A percentile compares a stretch with the other conserved stretches of the same genome.
Evolutionary conservation across 2,797 vertebrate genomes (phyloP).

Genomic region (Masticophis lateralis): DNA sequence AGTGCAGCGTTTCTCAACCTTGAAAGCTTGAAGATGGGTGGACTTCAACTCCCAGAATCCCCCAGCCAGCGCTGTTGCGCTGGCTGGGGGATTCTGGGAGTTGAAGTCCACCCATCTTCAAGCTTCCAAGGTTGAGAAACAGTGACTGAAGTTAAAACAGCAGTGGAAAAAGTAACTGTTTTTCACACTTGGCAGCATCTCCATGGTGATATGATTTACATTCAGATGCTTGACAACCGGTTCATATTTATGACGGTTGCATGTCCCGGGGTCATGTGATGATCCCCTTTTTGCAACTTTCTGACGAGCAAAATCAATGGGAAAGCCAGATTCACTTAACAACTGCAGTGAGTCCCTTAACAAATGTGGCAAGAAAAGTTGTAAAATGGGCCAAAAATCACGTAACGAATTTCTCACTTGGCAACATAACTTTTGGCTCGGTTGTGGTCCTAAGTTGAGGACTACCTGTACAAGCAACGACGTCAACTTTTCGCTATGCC

Average conservation of each 20-base stretch:
- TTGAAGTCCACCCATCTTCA: too few species aligned
- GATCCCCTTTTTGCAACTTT: neutral
- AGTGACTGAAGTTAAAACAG: too few species aligned
- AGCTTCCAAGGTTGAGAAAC: too few species aligned
- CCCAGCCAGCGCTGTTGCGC: too few species aligned
- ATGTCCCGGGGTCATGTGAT: too few species aligned
- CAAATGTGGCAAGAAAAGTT: neutral
- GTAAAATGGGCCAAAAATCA: neutral
- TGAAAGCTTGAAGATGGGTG: too few species aligned
- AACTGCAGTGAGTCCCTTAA: neutral
- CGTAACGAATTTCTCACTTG: neutral
- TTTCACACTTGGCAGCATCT: neutral
- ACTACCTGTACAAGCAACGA: neutral
- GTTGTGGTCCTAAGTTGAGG: neutral
- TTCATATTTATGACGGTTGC: neutral
- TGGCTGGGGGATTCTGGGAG: too few species aligned
- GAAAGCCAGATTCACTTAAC: neutral
- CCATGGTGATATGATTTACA: neutral
- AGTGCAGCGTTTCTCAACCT: too few species aligned
- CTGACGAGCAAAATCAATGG: neutral
- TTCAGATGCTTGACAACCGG: neutral
- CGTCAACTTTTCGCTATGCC: neutral
- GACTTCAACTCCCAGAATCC: too few species aligned
- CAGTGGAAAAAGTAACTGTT: neutral
- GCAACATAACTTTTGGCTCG: neutral